Evolutionary conservation across 2,888 invertebrate species (phyloP), one percentile per base, ranked within the genome.

Genomic region (Oconnorella tubifera): DNA sequence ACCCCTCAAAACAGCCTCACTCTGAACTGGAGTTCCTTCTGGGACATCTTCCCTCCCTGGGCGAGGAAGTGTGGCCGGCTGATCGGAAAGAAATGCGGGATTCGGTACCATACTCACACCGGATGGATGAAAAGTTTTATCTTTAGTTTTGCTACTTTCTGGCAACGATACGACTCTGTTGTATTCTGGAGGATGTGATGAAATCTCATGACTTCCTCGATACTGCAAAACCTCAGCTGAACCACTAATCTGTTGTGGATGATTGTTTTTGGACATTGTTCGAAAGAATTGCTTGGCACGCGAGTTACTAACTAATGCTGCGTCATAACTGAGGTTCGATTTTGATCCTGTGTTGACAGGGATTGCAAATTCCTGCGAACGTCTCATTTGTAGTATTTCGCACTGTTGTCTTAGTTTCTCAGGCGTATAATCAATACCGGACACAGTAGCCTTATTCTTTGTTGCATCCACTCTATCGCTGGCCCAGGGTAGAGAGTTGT

Each of bases 1-100:
- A 6, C 14, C 25, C 14, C 25, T 25, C 10, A 10, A 19, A 10
- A 10, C 19, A 6, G 53, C 14, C 53, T 51, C 53, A 4, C 14
- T 25, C 53, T 6, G 25, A 14, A 19, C 40, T 40, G 19, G 10
- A 23, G 10, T 19, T 10, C 25, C 25, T 6, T 51, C 53, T 51
- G 53, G 25, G 23, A 10, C 25, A 6, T 51, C 53, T 6, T 6
- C 4, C 25, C 53, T 6, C 6, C 53, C 53, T 23, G 53, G 53
- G 10, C 53, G 10, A 23, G 53, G 53, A 10, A 51, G 53, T 10
- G 53, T 51, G 25, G 53, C 53, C 4, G 53, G 53, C 53, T 51
- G 53, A 25, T 51, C 53, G 4, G 53, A 19, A 19, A 23, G 14
- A 23, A 51, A 51, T 19, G 53, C 53, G 14, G 53, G 53, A 51